Evolutionary conservation across 2,797 vertebrate species (phyloP).

Genomic region (Loriculus beryllinus): DNA sequence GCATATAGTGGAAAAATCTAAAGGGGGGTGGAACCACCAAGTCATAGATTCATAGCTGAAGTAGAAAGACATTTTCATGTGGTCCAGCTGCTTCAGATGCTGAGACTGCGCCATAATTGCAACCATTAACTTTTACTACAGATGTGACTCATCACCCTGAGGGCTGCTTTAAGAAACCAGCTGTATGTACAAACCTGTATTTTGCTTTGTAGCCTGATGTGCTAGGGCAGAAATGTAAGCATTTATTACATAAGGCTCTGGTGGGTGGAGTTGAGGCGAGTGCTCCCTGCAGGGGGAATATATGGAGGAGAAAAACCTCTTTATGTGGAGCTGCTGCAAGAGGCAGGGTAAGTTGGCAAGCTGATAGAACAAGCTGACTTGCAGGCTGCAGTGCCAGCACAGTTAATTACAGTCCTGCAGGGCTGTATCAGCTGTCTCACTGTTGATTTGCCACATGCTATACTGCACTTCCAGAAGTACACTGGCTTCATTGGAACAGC

Average conservation of each 20-base stretch:
- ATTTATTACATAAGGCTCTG: neutral
- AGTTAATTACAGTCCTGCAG: neutral
- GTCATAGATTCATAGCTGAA: neutral
- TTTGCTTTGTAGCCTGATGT: neutral
- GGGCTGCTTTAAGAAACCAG: neutral
- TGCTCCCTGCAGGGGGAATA: constrained; percentile 30
- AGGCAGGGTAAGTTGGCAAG: neutral
- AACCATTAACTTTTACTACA: neutral
- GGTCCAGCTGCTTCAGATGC: neutral
- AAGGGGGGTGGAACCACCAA: neutral
- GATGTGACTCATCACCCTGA: neutral
- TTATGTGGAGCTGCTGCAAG: neutral
- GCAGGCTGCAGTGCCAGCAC: neutral
- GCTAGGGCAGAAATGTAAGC: neutral
- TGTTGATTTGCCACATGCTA: neutral
- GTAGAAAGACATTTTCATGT: constrained; percentile 17
- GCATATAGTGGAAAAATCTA: neutral
- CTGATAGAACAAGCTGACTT: neutral
- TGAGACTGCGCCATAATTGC: neutral
- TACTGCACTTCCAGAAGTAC: neutral
- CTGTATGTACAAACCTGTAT: neutral
- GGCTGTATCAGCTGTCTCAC: neutral
- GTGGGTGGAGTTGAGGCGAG: neutral
- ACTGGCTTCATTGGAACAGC: neutral
- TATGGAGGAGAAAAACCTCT: neutral